Conservation (phyloP, 2,113 vertebrate genomes). For the Nicator chloris region DNA sequence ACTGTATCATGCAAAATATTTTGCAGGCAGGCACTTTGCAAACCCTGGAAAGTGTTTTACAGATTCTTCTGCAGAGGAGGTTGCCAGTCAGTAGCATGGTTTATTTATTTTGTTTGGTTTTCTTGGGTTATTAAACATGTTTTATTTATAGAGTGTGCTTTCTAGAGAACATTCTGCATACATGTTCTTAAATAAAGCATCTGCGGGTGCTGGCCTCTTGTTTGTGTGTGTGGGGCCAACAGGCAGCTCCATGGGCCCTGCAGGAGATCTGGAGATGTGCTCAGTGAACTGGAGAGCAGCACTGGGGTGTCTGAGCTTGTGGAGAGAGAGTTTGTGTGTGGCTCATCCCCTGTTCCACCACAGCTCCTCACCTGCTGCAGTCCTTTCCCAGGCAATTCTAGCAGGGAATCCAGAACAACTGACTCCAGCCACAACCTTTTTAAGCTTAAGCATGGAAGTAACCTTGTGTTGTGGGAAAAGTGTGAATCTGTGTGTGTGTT, state of each 20-base stretch:
- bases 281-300: neutral
- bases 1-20: neutral
- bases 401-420: neutral
- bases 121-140: conserved; percentile 34
- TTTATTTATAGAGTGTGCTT: conserved; percentile 47
- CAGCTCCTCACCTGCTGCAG: neutral
- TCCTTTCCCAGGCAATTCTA: neutral
- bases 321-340: accelerated
- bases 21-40: neutral
- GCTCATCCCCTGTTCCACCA: neutral
- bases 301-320: neutral
- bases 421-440: neutral
- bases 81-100: neutral
- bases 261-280: neutral
- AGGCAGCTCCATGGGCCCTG: neutral
- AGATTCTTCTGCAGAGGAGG: neutral
- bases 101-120: conserved; percentile 56
- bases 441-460: neutral
- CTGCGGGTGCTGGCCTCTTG: neutral
- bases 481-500: neutral
- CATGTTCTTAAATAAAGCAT: neutral
- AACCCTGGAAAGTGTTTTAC: neutral
- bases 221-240: neutral
- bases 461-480: neutral
- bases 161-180: neutral